Percentiles rank a stretch among this genome's conserved stretches.
These are phyloP conservation scores for Heliconius hortense DNA, from an alignment of 2,888 invertebrate genomes.

Conservation along the genomic window DNA sequence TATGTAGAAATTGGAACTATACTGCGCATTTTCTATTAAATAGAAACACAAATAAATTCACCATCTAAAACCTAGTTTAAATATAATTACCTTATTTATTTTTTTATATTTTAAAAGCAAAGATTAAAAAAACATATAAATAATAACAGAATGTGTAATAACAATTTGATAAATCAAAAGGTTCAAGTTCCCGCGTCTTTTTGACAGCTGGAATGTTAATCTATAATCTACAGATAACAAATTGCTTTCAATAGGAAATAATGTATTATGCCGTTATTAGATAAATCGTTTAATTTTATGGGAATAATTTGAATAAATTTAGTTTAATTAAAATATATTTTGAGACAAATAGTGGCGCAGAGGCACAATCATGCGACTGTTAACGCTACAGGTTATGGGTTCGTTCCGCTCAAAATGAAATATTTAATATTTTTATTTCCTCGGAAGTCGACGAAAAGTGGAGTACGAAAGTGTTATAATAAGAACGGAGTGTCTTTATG, in stretches of 20 bases:
- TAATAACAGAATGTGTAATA: neutral
- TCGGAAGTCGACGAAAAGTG: too few species aligned
- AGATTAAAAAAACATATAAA: neutral
- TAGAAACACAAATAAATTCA: neutral
- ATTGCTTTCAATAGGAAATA: conserved; percentile 9
- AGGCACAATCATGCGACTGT: neutral
- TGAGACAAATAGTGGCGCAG: neutral
- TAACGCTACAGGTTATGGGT: neutral
- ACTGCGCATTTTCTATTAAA: too few species aligned
- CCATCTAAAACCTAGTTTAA: neutral
- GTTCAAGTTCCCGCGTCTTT: conserved; percentile 15
- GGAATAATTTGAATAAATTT: neutral
- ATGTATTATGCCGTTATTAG: conserved; percentile 13
- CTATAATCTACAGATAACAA: conserved; percentile 15
- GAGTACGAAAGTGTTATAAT: too few species aligned
- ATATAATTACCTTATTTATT: too few species aligned
- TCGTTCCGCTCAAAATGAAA: neutral
- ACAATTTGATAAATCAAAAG: conserved; percentile 15
- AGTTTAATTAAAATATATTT: neutral
- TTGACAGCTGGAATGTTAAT: conserved; percentile 26
- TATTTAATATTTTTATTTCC: neutral
- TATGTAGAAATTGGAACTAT: neutral
- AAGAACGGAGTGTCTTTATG: too few species aligned
- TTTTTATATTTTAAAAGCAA: neutral
- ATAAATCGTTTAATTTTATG: conserved; percentile 7